Percentiles rank a stretch among this genome's conserved stretches.
Conservation (phyloP, 2,797 vertebrate genomes). For the Rhinella marina region DNA sequence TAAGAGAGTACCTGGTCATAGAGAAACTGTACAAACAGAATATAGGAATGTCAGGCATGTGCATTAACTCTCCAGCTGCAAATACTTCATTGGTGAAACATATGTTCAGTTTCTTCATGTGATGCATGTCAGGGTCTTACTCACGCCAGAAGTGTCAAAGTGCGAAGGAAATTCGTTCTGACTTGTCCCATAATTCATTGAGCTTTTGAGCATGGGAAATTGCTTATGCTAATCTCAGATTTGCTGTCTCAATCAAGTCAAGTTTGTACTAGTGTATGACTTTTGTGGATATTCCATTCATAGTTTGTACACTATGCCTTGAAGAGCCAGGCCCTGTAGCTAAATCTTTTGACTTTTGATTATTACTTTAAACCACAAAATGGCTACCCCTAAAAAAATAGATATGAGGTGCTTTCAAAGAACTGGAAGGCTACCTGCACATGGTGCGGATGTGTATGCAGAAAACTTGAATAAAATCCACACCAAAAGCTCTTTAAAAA, state of each 20-base stretch:
- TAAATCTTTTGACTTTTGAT: background rate
- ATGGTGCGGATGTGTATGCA: too few species aligned
- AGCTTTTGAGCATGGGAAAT: background rate
- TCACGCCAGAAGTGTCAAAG: constrained; percentile 16
- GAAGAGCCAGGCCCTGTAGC: background rate
- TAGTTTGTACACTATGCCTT: background rate
- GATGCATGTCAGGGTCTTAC: constrained; percentile 8
- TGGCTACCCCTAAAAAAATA: background rate
- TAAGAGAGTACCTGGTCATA: background rate
- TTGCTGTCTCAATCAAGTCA: background rate
- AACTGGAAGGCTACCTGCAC: background rate
- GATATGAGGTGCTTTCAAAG: background rate
- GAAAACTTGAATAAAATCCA: too few species aligned
- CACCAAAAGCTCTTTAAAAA: too few species aligned
- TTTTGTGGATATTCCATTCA: background rate
- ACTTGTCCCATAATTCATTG: constrained; percentile 10
- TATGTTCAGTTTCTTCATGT: constrained; percentile 14
- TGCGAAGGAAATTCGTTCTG: constrained; percentile 32
- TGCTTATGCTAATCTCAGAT: background rate
- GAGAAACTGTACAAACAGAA: constrained; percentile 10
- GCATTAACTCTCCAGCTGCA: constrained; percentile 28
- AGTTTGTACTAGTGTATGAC: background rate
- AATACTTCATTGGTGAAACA: constrained; percentile 24
- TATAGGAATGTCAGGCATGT: constrained; percentile 43
- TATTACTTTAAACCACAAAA: background rate